These are phyloP conservation scores for Datnioides undecimradiatus DNA, from an alignment of 2,113 vertebrate species.

Conservation along the genomic window DNA sequence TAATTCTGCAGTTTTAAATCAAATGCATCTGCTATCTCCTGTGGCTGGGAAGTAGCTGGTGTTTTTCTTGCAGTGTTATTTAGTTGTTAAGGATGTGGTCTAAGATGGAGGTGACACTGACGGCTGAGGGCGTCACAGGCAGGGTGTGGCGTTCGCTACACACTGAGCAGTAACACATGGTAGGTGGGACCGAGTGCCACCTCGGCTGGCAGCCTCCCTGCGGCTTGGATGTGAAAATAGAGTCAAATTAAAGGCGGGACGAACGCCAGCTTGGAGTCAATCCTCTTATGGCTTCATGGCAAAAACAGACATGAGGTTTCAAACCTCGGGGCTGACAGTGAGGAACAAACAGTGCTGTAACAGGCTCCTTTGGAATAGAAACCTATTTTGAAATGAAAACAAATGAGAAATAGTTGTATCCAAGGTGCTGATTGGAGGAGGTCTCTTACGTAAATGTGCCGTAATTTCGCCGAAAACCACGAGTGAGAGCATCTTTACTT, in stretches of 20 bases:
- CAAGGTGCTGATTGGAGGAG: constrained; percentile 32
- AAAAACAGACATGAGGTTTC: constrained; percentile 61
- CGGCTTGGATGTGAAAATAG: constrained; percentile 25
- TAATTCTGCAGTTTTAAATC: constrained; percentile 11
- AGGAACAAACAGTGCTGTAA: neutral
- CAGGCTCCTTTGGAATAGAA: constrained; percentile 31
- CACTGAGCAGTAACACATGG: constrained; percentile 26
- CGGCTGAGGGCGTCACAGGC: constrained; percentile 19
- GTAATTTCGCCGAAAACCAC: constrained; percentile 41
- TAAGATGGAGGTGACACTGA: constrained; percentile 28
- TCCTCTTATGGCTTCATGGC: constrained; percentile 51
- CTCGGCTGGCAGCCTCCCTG: constrained; percentile 34
- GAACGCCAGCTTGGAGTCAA: constrained; percentile 25
- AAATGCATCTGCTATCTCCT: constrained; percentile 20
- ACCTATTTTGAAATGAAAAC: constrained; percentile 57
- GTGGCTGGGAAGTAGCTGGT: constrained; percentile 34
- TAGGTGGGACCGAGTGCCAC: constrained; percentile 36
- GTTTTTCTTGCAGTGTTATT: constrained; percentile 40
- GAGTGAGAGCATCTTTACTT: constrained; percentile 26
- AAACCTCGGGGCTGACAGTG: constrained; percentile 14
- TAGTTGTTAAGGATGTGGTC: constrained; percentile 67
- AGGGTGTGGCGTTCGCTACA: constrained; percentile 45
- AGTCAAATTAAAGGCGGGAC: constrained; percentile 59
- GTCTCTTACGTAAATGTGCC: neutral
- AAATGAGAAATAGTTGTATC: constrained; percentile 27